Evolutionary conservation across 1,140 invertebrate species (phyloP), one percentile per base, ranked within the genome.

Genomic region (Panagrolaimus sp.): DNA sequence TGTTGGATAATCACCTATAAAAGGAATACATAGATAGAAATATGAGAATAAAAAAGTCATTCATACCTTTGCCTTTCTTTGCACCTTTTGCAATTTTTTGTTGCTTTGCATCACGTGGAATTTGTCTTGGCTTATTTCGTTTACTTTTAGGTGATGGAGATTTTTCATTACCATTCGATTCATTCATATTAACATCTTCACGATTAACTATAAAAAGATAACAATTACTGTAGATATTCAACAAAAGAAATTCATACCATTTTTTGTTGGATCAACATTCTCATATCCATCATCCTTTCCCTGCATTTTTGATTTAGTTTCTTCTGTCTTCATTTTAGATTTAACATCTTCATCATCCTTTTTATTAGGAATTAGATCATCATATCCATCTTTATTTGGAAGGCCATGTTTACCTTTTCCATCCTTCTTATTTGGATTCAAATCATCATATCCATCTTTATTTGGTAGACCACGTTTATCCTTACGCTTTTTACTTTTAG

Each of bases 401-500:
- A 57, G 51, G 27, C 20, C 20, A 25, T 20, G 20, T 20, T 57
- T 57, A 2, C 51, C 51, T 8, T 27, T 27, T 20, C 27, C 27
- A 8, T 3, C 13, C 0, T 3, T 9, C 51, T 57, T 57, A 9
- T 27, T 27, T 57, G 51, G 51, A 20, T 27, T 27, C n/a, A 57
- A 27, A 57, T 57, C 51, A 57, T 57, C 51, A 20, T 57, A 57
- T 11, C 51, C 51, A 20, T 57, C 51, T 13, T 57, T 57, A 57
- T 57, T 57, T 8, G 51, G 51, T n/a, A 57, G 51, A 16, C 20
- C 20, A 25, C n/a, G 20, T 20, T 57, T 57, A 2, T 16, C 51
- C 1, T 27, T 27, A 5, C 27, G n/a, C n/a, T n/a, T n/a, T n/a
- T n/a, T n/a, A n/a, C n/a, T n/a, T 16, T 57, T 57, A 20, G 20